These are phyloP conservation scores for Siniperca undulata DNA, from an alignment of 2,797 vertebrate genomes.

Conservation along the genomic window DNA sequence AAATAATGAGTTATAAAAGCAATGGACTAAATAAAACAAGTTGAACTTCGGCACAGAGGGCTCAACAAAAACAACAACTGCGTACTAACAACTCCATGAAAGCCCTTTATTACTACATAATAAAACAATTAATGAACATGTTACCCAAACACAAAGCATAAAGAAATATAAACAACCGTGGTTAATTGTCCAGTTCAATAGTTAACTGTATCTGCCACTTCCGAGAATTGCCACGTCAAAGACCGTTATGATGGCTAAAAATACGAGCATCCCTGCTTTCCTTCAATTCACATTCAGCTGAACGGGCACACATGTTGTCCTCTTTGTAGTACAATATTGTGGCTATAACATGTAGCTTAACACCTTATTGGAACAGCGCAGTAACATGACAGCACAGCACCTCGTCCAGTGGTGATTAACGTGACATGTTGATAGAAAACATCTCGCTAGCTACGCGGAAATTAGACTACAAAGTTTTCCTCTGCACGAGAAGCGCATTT, in stretches of 20 bases:
- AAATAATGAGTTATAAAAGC: background rate
- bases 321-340: background rate
- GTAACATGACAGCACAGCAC: slow-evolving; percentile 3
- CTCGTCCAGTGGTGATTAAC: slow-evolving; percentile 3
- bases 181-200: background rate
- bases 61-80: slow-evolving; percentile 50
- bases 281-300: background rate
- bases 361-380: background rate
- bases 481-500: background rate
- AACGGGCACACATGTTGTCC: background rate
- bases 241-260: slow-evolving; percentile 72
- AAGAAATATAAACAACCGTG: background rate
- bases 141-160: background rate
- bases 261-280: slow-evolving; percentile 35
- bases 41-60: slow-evolving; percentile 50
- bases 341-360: rapidly evolving
- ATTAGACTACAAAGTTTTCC: slow-evolving; percentile 68
- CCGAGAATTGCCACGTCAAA: slow-evolving; percentile 86
- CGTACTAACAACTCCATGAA: slow-evolving; percentile 2
- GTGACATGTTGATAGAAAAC: slow-evolving; percentile 42
- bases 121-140: background rate
- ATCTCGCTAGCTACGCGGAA: slow-evolving; percentile 68
- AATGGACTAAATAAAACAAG: background rate
- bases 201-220: slow-evolving; percentile 34
- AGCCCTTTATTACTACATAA: background rate